A percentile compares a stretch with the other conserved stretches of the same genome.
These are phyloP conservation scores for Polymixis flavicincta DNA, from an alignment of 2,888 invertebrate genomes.

Conservation along the genomic window DNA sequence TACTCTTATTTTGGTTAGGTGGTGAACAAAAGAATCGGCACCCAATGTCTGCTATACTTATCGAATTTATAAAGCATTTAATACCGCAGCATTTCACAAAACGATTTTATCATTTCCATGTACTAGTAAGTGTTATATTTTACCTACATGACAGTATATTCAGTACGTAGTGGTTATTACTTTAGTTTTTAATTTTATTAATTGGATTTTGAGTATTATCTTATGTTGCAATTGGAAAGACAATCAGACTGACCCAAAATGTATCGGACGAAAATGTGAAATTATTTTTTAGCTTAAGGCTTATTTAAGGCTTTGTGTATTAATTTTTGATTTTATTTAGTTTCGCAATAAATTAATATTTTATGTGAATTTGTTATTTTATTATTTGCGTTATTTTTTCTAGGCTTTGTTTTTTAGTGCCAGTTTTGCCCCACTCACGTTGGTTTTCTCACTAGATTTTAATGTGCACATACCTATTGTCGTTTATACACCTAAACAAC, in stretches of 20 bases:
- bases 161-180: conserved; percentile 34
- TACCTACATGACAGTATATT: conserved; percentile 77
- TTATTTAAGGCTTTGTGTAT: conserved; percentile 71
- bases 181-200: conserved; percentile 18
- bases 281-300: conserved; percentile 55
- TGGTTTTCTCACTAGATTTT: conserved; percentile 19
- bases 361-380: conserved; percentile 71
- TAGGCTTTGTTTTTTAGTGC: conserved; percentile 14
- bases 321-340: conserved; percentile 75
- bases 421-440: not conserved
- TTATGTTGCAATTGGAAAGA: conserved; percentile 59
- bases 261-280: conserved; percentile 61
- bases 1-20: too few relatives aligned
- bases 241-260: conserved; percentile 67
- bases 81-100: conserved; percentile 41
- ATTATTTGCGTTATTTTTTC: conserved; percentile 51
- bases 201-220: conserved; percentile 45
- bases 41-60: not conserved
- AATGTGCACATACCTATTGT: conserved; percentile 10
- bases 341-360: conserved; percentile 71
- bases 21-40: too few relatives aligned
- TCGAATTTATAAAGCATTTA: conserved; percentile 54
- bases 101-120: conserved; percentile 53
- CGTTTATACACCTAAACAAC: fast-evolving
- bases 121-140: conserved; percentile 62